These are phyloP conservation scores for Calidris pugnax DNA, from an alignment of 2,113 vertebrate species.

Conservation along the genomic window DNA sequence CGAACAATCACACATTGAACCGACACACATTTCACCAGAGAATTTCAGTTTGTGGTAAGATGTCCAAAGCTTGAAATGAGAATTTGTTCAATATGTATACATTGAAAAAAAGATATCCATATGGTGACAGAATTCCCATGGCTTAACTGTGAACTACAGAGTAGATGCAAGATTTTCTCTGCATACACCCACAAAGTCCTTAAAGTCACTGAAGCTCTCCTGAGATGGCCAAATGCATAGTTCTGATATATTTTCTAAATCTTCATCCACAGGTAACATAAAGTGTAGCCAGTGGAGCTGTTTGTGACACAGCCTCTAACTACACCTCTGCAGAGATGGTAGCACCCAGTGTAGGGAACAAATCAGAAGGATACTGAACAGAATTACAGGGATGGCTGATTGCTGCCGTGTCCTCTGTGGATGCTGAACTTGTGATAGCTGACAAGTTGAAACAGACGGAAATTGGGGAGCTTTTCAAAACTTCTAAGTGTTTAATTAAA, in stretches of 20 bases:
- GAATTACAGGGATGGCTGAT: neutral
- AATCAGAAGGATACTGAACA: accelerated
- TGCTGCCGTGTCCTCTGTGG: neutral
- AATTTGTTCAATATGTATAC: neutral
- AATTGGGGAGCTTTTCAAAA: neutral
- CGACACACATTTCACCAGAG: neutral
- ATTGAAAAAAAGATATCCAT: neutral
- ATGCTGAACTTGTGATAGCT: neutral
- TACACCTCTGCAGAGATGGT: neutral
- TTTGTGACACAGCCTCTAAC: neutral
- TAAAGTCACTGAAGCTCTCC: neutral
- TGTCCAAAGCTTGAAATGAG: neutral
- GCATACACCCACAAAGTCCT: neutral
- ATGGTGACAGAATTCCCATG: neutral
- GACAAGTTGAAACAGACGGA: neutral
- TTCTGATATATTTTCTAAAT: neutral
- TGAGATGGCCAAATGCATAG: neutral
- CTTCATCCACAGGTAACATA: neutral
- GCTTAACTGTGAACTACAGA: neutral
- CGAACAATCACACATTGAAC: neutral
- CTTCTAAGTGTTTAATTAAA: neutral
- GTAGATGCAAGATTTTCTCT: neutral
- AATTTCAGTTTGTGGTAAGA: neutral
- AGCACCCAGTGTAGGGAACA: neutral
- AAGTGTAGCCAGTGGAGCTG: neutral